These are phyloP conservation scores for Stenolophus ochropezus DNA, from an alignment of 2,888 invertebrate species.

Conservation along the genomic window DNA sequence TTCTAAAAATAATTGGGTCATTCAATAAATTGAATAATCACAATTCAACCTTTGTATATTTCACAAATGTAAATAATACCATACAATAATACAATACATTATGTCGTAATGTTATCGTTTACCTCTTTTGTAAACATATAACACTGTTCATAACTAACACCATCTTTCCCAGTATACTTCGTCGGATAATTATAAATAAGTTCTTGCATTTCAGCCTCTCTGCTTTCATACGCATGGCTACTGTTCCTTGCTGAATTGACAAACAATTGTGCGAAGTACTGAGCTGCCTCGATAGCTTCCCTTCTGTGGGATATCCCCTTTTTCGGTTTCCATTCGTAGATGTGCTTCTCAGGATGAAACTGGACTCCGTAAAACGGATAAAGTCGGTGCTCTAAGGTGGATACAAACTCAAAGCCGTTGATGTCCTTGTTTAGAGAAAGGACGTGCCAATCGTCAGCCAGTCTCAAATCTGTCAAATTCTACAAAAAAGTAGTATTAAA, in stretches of 20 bases:
- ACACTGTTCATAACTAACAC: conserved; percentile 78
- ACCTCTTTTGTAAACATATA: conserved; percentile 79
- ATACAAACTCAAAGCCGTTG: conserved; percentile 82
- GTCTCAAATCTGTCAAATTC: conserved; percentile 74
- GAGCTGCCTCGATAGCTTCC: conserved; percentile 79
- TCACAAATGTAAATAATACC: neutral
- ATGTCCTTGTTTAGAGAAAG: conserved; percentile 83
- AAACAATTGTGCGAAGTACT: conserved; percentile 89
- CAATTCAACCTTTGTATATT: neutral
- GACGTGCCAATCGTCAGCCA: conserved; percentile 81
- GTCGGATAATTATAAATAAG: conserved; percentile 84
- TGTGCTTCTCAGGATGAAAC: conserved; percentile 93
- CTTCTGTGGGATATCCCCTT: conserved; percentile 80
- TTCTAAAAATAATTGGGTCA: too few species aligned
- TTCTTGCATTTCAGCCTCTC: conserved; percentile 73
- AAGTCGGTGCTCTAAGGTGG: conserved; percentile 82
- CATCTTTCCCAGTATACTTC: conserved; percentile 77
- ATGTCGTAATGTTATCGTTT: neutral
- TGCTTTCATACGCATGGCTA: conserved; percentile 75
- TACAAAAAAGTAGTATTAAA: too few species aligned
- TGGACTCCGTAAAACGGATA: conserved; percentile 91
- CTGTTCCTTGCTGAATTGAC: conserved; percentile 84
- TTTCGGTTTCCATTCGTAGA: conserved; percentile 83
- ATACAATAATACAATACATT: neutral
- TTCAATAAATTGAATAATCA: too few species aligned